Conservation (phyloP, 2,888 invertebrate genomes). For the Brachypterus glaber region DNA sequence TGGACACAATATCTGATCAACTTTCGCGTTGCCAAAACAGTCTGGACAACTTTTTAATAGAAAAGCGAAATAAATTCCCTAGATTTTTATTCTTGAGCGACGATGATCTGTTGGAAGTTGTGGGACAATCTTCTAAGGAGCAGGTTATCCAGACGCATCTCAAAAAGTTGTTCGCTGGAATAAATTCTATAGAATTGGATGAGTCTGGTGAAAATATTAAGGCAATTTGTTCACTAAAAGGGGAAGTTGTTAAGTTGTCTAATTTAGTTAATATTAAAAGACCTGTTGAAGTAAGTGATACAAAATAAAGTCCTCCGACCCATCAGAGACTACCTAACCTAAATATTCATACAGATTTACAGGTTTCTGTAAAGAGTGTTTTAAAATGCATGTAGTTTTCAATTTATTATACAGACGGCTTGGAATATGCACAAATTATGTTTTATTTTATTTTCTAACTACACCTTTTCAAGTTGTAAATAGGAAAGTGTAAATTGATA, state of each 20-base stretch:
- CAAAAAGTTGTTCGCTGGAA: conserved; percentile 91
- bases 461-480: no score
- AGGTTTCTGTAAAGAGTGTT: no score
- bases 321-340: no score
- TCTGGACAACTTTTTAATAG: conserved; percentile 89
- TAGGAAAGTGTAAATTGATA: no score
- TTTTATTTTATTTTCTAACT: no score
- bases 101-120: conserved; percentile 90
- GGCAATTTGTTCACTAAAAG: conserved; percentile 66
- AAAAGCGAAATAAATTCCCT: conserved; percentile 88
- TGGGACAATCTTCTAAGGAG: conserved; percentile 86
- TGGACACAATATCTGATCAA: conserved; percentile 79
- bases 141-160: conserved; percentile 87
- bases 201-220: conserved; percentile 41
- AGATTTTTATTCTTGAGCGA: conserved; percentile 96
- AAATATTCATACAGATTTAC: no score
- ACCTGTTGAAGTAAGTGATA: conserved; percentile 63
- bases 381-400: no score
- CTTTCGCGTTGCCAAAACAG: conserved; percentile 88
- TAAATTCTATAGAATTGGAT: conserved; percentile 63
- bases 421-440: no score
- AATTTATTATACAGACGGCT: no score
- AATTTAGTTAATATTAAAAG: conserved; percentile 61
- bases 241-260: conserved; percentile 60
- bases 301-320: no score